Evolutionary conservation across 1,140 invertebrate genomes (phyloP), one percentile per base, ranked within the genome.

Genomic region (Carcinoscorpius rotundicauda): DNA sequence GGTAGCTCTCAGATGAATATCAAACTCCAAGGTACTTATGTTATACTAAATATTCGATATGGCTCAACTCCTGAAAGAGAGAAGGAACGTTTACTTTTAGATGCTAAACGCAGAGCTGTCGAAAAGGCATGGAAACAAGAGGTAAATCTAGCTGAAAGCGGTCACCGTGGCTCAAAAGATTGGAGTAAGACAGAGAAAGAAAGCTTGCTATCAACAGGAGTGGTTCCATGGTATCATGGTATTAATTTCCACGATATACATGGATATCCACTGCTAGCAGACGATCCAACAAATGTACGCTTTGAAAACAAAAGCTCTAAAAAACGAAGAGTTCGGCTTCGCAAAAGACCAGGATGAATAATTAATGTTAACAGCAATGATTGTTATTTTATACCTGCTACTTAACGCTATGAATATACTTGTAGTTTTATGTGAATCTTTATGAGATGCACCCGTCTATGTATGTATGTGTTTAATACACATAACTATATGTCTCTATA

Each of bases 261-360:
- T 70, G 78, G 85, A 10, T 96, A 92, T 80, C 93, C 93, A 0
- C 90, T 96, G 74, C 80, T 97, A 10, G 89, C 92, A 8, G 93
- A 97, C 78, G 94, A 97, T 80, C 92, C 93, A 3, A 94, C 91
- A 78, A 97, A 96, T 79, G 86, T 98, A 62, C 84, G 86, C 70
- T 93, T 94, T 74, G 71, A 73, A 72, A 93, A 91, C 29, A 29
- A 29, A 29, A 29, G 29, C 29, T 29, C 29, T 29, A 29, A 2
- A 29, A 29, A 29, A 29, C 29, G 29, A 29, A 29, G 29, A 29
- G 29, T 29, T 29, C 29, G 29, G 29, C 29, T 29, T 29, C 29
- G 29, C 29, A 29, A 29, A 29, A 29, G 29, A 29, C 29, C 29
- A 29, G 29, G 29, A 29, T 29, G 29, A 29, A 29, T 0, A 29